Evolutionary conservation across 2,888 invertebrate species (phyloP).

Genomic region (Thera britannica): DNA sequence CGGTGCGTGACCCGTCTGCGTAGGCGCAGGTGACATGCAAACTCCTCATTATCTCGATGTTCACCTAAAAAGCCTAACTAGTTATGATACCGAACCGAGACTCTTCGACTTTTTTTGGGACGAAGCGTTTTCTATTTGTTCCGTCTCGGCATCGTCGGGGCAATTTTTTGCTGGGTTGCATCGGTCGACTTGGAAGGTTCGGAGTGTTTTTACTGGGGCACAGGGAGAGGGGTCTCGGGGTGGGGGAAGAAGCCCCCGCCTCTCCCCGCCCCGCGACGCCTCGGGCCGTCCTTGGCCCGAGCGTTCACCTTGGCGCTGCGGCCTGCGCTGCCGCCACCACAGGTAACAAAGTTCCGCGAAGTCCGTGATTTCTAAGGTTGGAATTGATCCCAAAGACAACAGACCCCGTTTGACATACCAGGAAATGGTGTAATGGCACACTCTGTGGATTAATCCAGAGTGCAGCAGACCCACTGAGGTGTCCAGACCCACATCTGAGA

Average conservation of each 20-base stretch:
- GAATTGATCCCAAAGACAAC: conserved; percentile 72
- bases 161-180: conserved; percentile 80
- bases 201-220: conserved; percentile 73
- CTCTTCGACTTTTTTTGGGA: conserved; percentile 68
- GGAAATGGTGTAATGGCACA: conserved; percentile 36
- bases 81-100: conserved; percentile 72
- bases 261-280: conserved; percentile 73
- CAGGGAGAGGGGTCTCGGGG: conserved; percentile 50
- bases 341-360: conserved; percentile 85
- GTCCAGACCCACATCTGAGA: conserved; percentile 46
- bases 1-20: conserved; percentile 71
- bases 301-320: conserved; percentile 84
- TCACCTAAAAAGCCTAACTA: conserved; percentile 62
- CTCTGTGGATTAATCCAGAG: conserved; percentile 15
- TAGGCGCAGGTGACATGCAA: conserved; percentile 80
- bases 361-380: conserved; percentile 82
- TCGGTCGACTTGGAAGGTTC: conserved; percentile 76
- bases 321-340: conserved; percentile 49
- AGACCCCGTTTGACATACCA: conserved; percentile 18
- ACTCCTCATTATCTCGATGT: conserved; percentile 68
- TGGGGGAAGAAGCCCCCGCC: conserved; percentile 52
- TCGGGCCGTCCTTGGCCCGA: conserved; percentile 83
- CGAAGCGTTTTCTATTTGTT: conserved; percentile 81
- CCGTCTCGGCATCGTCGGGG: conserved; percentile 53
- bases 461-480: conserved; percentile 8